A percentile compares a stretch with the other conserved stretches of the same genome.
Evolutionary conservation across 2,888 invertebrate species (phyloP).

Genomic region (Archips crataeganus): DNA sequence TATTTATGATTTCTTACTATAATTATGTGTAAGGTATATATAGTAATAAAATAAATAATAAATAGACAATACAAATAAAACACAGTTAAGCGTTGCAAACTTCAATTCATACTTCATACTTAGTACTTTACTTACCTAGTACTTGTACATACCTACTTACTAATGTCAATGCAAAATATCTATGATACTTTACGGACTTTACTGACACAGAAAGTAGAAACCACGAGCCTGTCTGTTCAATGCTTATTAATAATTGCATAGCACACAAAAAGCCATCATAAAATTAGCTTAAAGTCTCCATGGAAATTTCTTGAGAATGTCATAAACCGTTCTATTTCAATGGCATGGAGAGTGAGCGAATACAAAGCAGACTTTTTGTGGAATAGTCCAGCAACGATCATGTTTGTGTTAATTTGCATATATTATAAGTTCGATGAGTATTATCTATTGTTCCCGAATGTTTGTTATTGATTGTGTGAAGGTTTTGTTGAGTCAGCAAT

Average conservation of each 20-base stretch:
- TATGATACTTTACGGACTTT: not conserved
- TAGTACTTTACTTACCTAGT: too few species aligned
- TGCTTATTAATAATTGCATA: not conserved
- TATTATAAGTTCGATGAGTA: constrained; percentile 52
- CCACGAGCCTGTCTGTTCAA: not conserved
- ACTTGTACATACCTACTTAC: too few species aligned
- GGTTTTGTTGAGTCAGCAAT: constrained; percentile 49
- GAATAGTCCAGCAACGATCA: constrained; percentile 31
- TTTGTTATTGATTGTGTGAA: constrained; percentile 38
- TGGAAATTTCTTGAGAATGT: not conserved
- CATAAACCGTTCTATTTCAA: constrained; percentile 15
- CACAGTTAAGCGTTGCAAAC: too few species aligned
- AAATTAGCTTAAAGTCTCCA: not conserved
- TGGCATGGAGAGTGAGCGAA: constrained; percentile 28
- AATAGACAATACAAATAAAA: too few species aligned
- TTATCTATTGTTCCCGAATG: constrained; percentile 44
- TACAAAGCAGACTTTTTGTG: constrained; percentile 39
- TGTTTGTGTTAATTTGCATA: constrained; percentile 55
- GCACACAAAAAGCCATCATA: not conserved
- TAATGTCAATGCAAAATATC: not conserved
- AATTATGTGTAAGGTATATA: too few species aligned
- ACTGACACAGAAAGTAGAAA: not conserved
- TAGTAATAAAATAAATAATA: too few species aligned
- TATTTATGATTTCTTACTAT: too few species aligned
- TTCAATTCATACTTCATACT: too few species aligned